These are phyloP conservation scores for Ptychodera flava DNA, from an alignment of 35 echinoderm and acorn worm species.

Conservation along the genomic window DNA sequence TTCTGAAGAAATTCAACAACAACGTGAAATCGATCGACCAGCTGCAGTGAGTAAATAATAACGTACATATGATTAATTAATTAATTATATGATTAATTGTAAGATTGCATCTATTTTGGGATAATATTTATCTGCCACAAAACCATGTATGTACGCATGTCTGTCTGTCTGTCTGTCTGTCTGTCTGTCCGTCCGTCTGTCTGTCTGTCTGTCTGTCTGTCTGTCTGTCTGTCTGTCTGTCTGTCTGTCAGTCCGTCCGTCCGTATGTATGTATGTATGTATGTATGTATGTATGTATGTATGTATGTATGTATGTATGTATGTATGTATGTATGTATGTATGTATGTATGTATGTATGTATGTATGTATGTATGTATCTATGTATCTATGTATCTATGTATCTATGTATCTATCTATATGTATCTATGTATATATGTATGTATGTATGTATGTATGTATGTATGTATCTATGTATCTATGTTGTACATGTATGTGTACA, in stretches of 20 bases:
- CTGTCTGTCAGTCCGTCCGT: background rate
- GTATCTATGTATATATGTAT: background rate
- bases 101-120: no score
- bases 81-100: no score
- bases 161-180: background rate
- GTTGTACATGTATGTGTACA: background rate
- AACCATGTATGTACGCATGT: background rate
- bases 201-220: background rate
- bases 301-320: slow-evolving; percentile 2
- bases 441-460: slow-evolving; percentile 2
- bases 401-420: background rate
- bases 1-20: no score
- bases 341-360: background rate
- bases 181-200: background rate
- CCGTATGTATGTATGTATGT: background rate
- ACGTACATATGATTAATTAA: no score
- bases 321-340: background rate
- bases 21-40: no score
- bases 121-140: background rate
- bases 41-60: no score
- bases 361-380: background rate
- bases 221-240: background rate
- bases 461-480: background rate
- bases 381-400: background rate
- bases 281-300: background rate